phyloP scores from a whole-genome alignment of 2,113 vertebrate species.

The Anhinga anhinga region DNA sequence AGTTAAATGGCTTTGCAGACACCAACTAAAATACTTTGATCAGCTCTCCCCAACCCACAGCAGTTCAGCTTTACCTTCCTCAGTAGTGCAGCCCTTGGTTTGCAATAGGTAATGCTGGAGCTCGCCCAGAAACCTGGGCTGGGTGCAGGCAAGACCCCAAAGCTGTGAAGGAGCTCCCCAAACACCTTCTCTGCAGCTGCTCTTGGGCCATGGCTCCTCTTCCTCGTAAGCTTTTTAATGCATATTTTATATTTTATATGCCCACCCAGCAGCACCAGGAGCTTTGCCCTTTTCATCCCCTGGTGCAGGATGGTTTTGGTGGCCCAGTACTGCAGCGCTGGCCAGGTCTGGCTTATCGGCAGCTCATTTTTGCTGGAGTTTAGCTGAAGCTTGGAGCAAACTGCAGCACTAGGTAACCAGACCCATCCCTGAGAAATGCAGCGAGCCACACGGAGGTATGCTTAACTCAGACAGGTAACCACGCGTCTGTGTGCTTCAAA shows the following conservation, averaged over 20 bases:
- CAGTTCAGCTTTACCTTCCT: background rate
- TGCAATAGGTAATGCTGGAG: background rate
- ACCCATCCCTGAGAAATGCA: background rate
- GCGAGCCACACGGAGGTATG: rapidly evolving
- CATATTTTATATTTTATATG: too few species aligned
- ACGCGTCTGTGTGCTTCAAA: background rate
- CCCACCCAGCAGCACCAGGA: background rate
- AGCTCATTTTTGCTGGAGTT: background rate
- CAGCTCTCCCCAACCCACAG: background rate
- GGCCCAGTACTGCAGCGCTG: background rate
- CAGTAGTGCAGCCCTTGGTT: background rate
- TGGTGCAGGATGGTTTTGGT: background rate
- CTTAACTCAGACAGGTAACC: background rate
- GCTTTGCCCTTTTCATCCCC: background rate
- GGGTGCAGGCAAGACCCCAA: background rate
- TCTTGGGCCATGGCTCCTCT: background rate
- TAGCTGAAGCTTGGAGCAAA: background rate
- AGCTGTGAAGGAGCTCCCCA: background rate
- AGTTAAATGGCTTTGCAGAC: background rate
- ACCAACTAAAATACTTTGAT: background rate
- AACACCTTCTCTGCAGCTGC: background rate
- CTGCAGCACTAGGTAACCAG: background rate
- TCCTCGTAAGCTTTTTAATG: background rate
- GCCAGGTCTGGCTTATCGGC: background rate
- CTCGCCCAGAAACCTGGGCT: background rate